phyloP scores from a whole-genome alignment of 1,140 invertebrate genomes.

The Drosophila paulistorum region DNA sequence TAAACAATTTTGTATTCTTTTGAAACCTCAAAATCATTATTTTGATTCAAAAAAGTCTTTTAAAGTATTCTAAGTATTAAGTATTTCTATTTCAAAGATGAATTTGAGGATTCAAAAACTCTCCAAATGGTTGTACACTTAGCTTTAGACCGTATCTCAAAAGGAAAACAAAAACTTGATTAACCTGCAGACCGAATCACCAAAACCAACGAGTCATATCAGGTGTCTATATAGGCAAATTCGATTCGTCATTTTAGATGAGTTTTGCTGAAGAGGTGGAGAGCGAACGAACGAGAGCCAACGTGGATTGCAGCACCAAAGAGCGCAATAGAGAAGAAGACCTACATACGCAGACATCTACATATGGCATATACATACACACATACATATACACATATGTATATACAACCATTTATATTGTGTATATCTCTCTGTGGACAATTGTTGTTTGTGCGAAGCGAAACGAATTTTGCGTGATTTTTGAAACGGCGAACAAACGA shows the following conservation, averaged over 20 bases:
- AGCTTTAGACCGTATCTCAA: no score
- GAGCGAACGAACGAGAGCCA: conserved; percentile 24
- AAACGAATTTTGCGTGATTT: conserved; percentile 56
- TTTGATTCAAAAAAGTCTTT: no score
- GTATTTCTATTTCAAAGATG: no score
- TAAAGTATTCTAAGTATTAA: no score
- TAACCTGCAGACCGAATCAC: not conserved
- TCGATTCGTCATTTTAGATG: conserved; percentile 28
- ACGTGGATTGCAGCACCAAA: conserved; percentile 11
- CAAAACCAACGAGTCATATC: conserved; percentile 52
- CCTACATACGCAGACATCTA: conserved; percentile 19
- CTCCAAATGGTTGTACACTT: not conserved
- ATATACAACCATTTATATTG: conserved; percentile 7
- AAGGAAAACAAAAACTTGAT: no score
- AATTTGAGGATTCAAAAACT: not conserved
- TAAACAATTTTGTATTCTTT: no score
- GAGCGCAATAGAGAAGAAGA: conserved; percentile 30
- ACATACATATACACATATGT: not conserved
- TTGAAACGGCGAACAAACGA: conserved; percentile 27
- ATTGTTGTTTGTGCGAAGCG: conserved; percentile 9
- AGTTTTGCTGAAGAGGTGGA: conserved; percentile 16
- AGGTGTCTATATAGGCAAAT: conserved; percentile 57
- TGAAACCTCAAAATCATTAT: no score
- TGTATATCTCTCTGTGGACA: conserved; percentile 7
- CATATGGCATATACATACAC: not conserved